Evolutionary conservation across 1,140 invertebrate species (phyloP).

Genomic region (Caerostris darwini): DNA sequence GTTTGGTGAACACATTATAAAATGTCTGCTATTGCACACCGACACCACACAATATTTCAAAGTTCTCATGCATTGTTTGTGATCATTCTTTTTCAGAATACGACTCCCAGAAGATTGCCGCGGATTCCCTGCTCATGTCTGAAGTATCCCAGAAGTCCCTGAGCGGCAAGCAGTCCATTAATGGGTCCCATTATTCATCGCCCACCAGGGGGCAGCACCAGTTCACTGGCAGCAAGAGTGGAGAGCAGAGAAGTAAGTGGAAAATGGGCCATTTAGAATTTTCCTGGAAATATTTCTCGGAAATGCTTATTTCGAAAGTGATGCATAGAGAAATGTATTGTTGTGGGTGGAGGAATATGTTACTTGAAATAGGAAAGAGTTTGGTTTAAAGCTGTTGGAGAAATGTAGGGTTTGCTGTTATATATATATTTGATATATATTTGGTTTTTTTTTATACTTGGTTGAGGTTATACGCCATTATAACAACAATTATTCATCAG

Average conservation of each 20-base stretch:
- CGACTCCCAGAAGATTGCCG: conserved; percentile 63
- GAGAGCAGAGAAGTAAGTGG: conserved; percentile 65
- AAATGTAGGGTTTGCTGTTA: neutral
- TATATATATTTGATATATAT: no score
- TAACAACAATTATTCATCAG: no score
- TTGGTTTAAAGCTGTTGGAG: neutral
- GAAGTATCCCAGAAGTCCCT: conserved; percentile 70
- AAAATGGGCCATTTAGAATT: neutral
- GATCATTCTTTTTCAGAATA: conserved; percentile 52
- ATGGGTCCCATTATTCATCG: conserved; percentile 71
- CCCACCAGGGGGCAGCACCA: conserved; percentile 71
- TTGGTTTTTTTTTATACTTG: no score
- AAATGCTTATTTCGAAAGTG: neutral
- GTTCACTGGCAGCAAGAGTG: conserved; percentile 46
- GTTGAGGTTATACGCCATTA: no score
- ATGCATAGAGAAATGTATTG: neutral
- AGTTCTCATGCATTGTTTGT: neutral
- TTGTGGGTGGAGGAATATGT: neutral
- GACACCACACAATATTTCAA: neutral
- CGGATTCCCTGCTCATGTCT: conserved; percentile 70
- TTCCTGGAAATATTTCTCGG: neutral
- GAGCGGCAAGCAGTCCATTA: conserved; percentile 70
- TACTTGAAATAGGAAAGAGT: neutral
- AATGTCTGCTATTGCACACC: neutral
- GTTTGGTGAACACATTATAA: neutral